Evolutionary conservation across 2,888 invertebrate genomes (phyloP), one percentile per base, ranked within the genome.

Genomic region (Shargacucullia verbasci): DNA sequence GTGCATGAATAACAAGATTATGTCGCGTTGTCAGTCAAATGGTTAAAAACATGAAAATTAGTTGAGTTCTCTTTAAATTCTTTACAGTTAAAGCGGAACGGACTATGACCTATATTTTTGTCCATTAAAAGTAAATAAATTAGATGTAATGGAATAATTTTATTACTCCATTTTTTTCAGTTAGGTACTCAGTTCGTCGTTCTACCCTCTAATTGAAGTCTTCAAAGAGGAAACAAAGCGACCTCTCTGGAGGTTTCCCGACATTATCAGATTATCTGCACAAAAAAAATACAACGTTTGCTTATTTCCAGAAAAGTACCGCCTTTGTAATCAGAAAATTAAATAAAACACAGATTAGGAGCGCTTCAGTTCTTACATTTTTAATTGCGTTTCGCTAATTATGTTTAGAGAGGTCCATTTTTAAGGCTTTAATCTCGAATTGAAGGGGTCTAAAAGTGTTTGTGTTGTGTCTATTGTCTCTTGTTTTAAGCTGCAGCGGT

Each of bases 341-440:
- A 76, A 76, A 76, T 75, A 75, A 76, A 75, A 76, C 74, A 57
- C 68, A 75, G 75, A 75, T 75, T 75, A 75, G 60, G 60, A 55
- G 63, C 49, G 68, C 71, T 73, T 73, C 58, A 76, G 77, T 76
- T 70, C 73, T 74, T 74, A 63, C 59, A 63, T 68, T 68, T 76
- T 76, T 73, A 75, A 75, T 76, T 76, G 62, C 60, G 71, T 68
- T 63, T 65, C 38, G 41, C 70, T 76, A 73, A 76, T 76, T 76
- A 53, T 67, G 74, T 76, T 76, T 73, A 49, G 40, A 33, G 52
- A 61, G 65, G 68, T 59, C 57, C 57, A 59, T 68, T 75, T 73
- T 73, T 73, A 41, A 49, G 58, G 59, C 48, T 70, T 73, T 67
- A 49, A 73, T 67, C 58, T 62, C 40, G 47, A 56, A 73, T 70